Base-by-base conservation (phyloP, 2,888 invertebrate genomes). In the Megalurothrips usitatus region DNA sequence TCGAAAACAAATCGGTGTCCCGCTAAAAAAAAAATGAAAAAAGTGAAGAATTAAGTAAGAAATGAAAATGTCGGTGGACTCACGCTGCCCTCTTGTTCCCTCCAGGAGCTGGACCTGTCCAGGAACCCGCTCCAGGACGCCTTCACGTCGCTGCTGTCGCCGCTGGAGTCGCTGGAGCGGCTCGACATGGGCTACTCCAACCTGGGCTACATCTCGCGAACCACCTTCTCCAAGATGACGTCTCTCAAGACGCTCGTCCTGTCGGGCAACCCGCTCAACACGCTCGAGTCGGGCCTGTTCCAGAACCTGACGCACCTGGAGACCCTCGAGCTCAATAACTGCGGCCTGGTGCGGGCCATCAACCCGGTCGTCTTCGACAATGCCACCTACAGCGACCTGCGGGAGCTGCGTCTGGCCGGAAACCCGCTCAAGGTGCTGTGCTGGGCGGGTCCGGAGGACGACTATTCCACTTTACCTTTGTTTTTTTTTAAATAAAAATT, bases 121-220 rank as follows among this genome's bases (percentile, higher is more conserved):
- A 89, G 91, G 85, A 93, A 93, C 86, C 93, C 93, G 0, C 87
- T 93, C 0, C 90, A 90, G 79, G 91, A 92, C 84, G 92, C 92
- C 0, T 93, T 93, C 85, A 91, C 91, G 11, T 90, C 89, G 84
- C 86, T 93, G 47, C 86, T 93, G 26, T 91, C 91, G 3, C 93
- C 93, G 0, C 86, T 93, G 0, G 90, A 91, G 82, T 91, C 91
- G 19, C 87, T 93, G 52, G 91, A 92, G 86, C 92, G 91, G 84
- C 87, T 93, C 6, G 92, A 93, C 86, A 93, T 93, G 92, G 92
- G 93, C 10, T 92, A 92, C 85, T 92, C 92, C 86, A 91, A 92
- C 85, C 87, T 93, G 3, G 91, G 92, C 0, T 89, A 90, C 83
- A 88, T 93, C 81, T 91, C 91, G 0, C 91, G 91, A 63, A 89